phyloP scores from a whole-genome alignment of 2,797 vertebrate species.

The Lithobates pipiens region DNA sequence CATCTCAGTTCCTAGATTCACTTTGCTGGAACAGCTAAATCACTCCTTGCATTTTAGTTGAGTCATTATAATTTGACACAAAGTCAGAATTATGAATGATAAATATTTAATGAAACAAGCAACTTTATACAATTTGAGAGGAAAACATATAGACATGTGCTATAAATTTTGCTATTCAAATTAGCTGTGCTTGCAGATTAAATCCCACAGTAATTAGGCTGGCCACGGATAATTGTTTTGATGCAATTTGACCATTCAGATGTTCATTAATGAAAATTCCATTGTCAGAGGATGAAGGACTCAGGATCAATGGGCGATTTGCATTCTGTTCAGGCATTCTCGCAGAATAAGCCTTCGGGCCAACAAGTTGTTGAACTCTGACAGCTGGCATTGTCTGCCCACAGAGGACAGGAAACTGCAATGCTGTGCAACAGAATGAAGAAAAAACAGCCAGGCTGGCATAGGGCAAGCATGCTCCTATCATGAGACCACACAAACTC shows the following conservation, averaged over 20 bases:
- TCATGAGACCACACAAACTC: background rate
- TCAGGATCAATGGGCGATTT: slow-evolving; percentile 49
- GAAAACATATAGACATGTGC: background rate
- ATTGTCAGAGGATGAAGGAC: slow-evolving; percentile 59
- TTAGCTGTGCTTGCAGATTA: background rate
- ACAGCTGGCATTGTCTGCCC: slow-evolving; percentile 62
- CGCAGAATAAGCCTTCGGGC: slow-evolving; percentile 49
- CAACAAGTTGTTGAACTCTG: slow-evolving; percentile 63
- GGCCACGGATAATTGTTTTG: slow-evolving; percentile 58
- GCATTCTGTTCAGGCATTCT: slow-evolving; percentile 53
- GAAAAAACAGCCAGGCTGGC: slow-evolving; percentile 1
- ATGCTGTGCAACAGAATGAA: background rate
- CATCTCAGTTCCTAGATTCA: background rate
- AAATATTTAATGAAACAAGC: background rate
- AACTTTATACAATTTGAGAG: background rate
- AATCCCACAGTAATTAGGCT: slow-evolving; percentile 25
- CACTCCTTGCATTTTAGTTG: background rate
- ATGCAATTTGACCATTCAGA: slow-evolving; percentile 5
- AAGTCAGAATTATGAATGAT: too few species aligned
- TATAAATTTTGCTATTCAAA: slow-evolving; percentile 30
- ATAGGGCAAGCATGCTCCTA: slow-evolving; percentile 4
- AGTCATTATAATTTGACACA: too few species aligned
- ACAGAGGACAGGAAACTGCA: slow-evolving; percentile 15
- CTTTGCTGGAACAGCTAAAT: background rate
- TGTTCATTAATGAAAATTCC: slow-evolving; percentile 10